phyloP scores from a whole-genome alignment of 2,797 vertebrate species.

The Coregonus suidteri region DNA sequence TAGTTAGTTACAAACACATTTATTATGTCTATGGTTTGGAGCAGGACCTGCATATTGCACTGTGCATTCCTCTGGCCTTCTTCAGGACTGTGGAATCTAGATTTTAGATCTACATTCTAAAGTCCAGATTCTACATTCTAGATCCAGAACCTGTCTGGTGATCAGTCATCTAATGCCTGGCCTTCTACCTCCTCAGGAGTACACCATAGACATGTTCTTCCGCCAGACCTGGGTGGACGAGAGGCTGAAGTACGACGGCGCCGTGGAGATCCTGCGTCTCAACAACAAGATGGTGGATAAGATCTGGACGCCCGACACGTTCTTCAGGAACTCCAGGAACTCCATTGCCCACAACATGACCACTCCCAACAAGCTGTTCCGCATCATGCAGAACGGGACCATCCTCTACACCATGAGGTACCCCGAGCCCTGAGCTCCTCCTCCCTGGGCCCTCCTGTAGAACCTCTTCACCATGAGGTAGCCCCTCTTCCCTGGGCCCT shows the following conservation, averaged over 20 bases:
- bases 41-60: background rate
- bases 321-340: slow-evolving; percentile 79
- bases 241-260: slow-evolving; percentile 77
- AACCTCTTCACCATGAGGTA: too few species aligned
- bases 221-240: slow-evolving; percentile 84
- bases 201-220: slow-evolving; percentile 83
- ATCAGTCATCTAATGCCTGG: background rate
- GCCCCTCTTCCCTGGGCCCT: too few species aligned
- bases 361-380: slow-evolving; percentile 82
- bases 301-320: slow-evolving; percentile 83
- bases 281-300: slow-evolving; percentile 83
- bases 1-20: background rate
- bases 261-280: slow-evolving; percentile 76
- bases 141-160: background rate
- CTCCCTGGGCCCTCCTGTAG: too few species aligned
- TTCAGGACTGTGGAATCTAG: background rate
- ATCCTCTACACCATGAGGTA: slow-evolving; percentile 86
- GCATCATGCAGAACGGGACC: slow-evolving; percentile 84
- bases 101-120: background rate
- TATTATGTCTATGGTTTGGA: background rate
- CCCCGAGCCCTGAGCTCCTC: background rate
- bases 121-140: background rate
- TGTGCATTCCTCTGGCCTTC: background rate
- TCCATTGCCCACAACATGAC: slow-evolving; percentile 81
- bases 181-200: slow-evolving; percentile 57